phyloP scores from a whole-genome alignment of 2,113 vertebrate genomes.

The Osmerus eperlanus region DNA sequence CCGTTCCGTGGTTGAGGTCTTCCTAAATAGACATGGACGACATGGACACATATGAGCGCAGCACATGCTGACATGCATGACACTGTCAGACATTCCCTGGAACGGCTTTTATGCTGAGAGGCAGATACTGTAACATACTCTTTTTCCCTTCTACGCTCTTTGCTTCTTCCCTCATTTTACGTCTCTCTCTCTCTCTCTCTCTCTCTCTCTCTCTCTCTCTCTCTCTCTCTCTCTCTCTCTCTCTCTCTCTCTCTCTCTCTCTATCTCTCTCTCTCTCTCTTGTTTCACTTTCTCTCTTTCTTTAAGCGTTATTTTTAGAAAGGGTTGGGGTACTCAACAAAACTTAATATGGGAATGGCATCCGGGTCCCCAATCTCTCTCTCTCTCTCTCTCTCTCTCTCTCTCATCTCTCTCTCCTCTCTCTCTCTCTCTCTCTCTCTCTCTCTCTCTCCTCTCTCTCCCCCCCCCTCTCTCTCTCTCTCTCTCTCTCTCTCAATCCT shows the following conservation, averaged over 20 bases:
- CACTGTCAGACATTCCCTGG: not conserved
- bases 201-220: not conserved
- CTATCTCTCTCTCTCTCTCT: not conserved
- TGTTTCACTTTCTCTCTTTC: constrained; percentile 38
- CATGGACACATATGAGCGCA: not conserved
- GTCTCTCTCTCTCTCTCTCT: too few species aligned
- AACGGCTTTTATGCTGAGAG: not conserved
- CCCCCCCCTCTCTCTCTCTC: constrained; percentile 15
- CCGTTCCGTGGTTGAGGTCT: not conserved
- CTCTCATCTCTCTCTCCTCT: constrained; percentile 23
- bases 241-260: constrained; percentile 28
- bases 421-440: constrained; percentile 18
- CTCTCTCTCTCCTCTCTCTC: not conserved
- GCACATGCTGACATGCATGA: not conserved
- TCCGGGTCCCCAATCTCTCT: constrained; percentile 40
- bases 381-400: constrained; percentile 24
- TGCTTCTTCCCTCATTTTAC: not conserved
- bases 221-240: not conserved
- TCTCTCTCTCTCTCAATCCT: constrained; percentile 11
- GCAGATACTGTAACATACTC: not conserved
- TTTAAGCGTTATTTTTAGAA: constrained; percentile 71
- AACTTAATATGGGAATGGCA: constrained; percentile 74
- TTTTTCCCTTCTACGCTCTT: too few species aligned
- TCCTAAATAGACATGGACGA: not conserved
- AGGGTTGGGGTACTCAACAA: constrained; percentile 45